phyloP scores from a whole-genome alignment of 2,797 vertebrate species.

The Trichosurus vulpecula region DNA sequence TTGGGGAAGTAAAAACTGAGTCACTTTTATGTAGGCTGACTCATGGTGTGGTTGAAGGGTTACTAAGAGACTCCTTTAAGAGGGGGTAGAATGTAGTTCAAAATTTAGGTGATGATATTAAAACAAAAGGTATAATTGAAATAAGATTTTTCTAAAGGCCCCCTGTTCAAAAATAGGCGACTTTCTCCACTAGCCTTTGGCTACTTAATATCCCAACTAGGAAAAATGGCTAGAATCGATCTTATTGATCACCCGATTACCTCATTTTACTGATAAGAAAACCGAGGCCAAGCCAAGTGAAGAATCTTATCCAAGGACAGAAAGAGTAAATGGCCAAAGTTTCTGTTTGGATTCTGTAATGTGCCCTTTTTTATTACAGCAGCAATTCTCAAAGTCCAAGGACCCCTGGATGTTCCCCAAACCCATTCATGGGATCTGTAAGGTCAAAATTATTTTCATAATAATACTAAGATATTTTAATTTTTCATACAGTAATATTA shows the following conservation, averaged over 20 bases:
- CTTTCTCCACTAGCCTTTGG: neutral
- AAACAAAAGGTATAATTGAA: neutral
- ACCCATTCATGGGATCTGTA: neutral
- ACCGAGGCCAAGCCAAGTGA: neutral
- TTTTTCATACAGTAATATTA: neutral
- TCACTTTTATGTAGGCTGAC: neutral
- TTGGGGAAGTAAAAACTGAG: neutral
- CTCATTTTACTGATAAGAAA: neutral
- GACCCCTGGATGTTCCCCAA: neutral
- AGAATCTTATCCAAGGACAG: neutral
- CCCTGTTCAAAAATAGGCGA: neutral
- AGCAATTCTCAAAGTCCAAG: neutral
- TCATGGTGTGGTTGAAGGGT: neutral
- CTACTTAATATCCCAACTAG: neutral
- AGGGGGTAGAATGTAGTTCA: neutral
- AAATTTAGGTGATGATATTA: neutral
- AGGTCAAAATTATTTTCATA: neutral
- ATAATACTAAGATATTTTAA: neutral
- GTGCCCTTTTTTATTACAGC: neutral
- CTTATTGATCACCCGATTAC: neutral
- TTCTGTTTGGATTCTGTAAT: neutral
- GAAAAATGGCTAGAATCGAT: neutral
- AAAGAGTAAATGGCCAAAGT: neutral
- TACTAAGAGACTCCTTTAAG: neutral
- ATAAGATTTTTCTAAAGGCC: neutral